Conservation (phyloP, 2,888 invertebrate genomes). For the Drosophila siamana region DNA sequence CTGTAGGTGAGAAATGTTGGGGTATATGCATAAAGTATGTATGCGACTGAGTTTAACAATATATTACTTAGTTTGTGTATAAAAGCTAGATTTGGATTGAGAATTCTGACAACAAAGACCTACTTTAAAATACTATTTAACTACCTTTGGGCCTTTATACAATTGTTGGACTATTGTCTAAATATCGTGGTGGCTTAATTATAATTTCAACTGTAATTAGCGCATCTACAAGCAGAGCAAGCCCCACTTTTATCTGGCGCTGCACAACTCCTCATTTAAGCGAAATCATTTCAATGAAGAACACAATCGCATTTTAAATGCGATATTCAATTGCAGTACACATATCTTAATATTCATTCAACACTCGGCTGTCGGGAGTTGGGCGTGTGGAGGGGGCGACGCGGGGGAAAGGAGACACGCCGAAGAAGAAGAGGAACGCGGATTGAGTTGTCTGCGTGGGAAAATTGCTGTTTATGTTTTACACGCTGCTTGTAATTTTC, state of each 20-base stretch:
- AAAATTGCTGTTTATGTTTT: slow-evolving; percentile 64
- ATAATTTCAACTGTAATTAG: neutral
- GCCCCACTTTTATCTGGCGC: neutral
- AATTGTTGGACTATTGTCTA: neutral
- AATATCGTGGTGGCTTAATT: neutral
- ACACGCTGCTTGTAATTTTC: slow-evolving; percentile 61
- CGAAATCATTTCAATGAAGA: slow-evolving; percentile 20
- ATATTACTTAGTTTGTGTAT: too few relatives aligned
- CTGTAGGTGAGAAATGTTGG: neutral
- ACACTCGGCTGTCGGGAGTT: neutral
- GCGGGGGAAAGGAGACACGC: neutral
- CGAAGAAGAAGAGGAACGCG: neutral
- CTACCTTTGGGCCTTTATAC: neutral
- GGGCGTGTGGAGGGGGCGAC: neutral
- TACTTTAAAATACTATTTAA: neutral
- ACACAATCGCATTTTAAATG: slow-evolving; percentile 25
- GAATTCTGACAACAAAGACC: too few relatives aligned
- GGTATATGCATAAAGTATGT: neutral
- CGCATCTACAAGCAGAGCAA: neutral
- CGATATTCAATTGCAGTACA: slow-evolving; percentile 55
- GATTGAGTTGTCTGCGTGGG: slow-evolving; percentile 34
- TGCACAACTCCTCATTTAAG: neutral
- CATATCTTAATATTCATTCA: slow-evolving; percentile 53
- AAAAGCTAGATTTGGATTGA: neutral
- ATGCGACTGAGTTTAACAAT: too few relatives aligned